phyloP scores from a whole-genome alignment of 2,888 invertebrate genomes.

The Cephalotes varians region DNA sequence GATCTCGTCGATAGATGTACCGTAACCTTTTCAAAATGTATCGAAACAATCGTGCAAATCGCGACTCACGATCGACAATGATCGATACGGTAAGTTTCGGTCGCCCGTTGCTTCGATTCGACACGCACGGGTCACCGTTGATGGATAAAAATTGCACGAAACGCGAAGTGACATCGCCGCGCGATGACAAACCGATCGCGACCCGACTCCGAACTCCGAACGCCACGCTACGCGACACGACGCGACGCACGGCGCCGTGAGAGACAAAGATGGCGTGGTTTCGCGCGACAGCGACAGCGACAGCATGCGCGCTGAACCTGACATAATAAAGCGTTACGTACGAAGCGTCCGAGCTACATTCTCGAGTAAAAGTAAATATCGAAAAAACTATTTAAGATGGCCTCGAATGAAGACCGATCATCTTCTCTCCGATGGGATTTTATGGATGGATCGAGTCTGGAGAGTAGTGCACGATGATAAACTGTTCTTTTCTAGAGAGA shows the following conservation, averaged over 20 bases:
- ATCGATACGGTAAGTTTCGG: not conserved
- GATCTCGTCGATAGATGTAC: not conserved
- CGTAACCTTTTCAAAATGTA: not conserved
- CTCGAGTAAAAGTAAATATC: constrained; percentile 29
- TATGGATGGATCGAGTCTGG: not conserved
- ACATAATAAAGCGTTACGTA: not conserved
- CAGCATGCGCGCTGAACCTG: constrained; percentile 46
- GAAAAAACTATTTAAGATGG: constrained; percentile 16
- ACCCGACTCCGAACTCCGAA: not conserved
- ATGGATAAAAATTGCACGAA: constrained; percentile 3
- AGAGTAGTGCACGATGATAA: not conserved
- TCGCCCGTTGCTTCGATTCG: not conserved
- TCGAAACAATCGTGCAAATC: not conserved
- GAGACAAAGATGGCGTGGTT: constrained; percentile 36
- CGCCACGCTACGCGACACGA: not conserved
- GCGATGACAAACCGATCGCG: not conserved
- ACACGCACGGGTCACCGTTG: not conserved
- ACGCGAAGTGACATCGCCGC: not conserved
- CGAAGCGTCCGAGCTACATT: not conserved
- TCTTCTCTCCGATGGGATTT: not conserved
- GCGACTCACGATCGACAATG: not conserved
- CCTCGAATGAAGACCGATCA: constrained; percentile 22
- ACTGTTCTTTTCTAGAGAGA: too few relatives aligned
- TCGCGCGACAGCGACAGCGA: too few relatives aligned
- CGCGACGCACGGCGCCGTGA: not conserved